Evolutionary conservation across 2,888 invertebrate genomes (phyloP), one percentile per base, ranked within the genome.

Genomic region (Napeogenes inachia): DNA sequence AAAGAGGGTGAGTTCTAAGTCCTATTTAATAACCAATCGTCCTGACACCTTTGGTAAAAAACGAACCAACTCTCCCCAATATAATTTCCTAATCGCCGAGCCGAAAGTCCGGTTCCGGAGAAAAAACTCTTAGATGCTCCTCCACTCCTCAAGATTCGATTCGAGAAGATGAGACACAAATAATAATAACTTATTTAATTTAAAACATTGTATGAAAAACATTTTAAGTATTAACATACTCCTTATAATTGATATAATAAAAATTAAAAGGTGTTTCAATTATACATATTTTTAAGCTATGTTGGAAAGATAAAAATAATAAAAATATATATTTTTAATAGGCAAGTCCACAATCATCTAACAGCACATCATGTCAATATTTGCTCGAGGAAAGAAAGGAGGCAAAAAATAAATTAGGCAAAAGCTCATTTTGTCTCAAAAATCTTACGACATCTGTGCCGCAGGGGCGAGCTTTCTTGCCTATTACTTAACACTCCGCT

Each of bases 321-420:
- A 60, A 45, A 10, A 21, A 56, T 45, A 21, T 62, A 57, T 56
- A 53, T 62, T 42, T 30, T 56, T 21, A 42, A 54, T 38, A 42
- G 75, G 62, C 75, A 56, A 73, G 75, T 89, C 89, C 83, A 79
- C 70, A 50, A 45, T 59, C 70, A 66, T 62, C 75, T 45, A 65
- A 60, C 71, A 67, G 62, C 21, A 62, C 68, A 69, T 71, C 76
- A 76, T 82, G 85, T 85, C 88, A 89, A 89, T 89, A 89, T 89
- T 89, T 88, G 85, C 87, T 81, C 79, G 77, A 78, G 83, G 75
- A 87, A 87, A 90, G 89, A 88, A 88, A 89, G 90, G 89, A 85
- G 87, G 85, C 87, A 90, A 90, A 90, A 90, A 90, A 89, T 89
- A 89, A 90, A 89, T 90, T 89, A 89, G 88, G 89, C 89, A 80